Base-by-base conservation (phyloP, 2,888 invertebrate species). In the Phengaris alcon region DNA sequence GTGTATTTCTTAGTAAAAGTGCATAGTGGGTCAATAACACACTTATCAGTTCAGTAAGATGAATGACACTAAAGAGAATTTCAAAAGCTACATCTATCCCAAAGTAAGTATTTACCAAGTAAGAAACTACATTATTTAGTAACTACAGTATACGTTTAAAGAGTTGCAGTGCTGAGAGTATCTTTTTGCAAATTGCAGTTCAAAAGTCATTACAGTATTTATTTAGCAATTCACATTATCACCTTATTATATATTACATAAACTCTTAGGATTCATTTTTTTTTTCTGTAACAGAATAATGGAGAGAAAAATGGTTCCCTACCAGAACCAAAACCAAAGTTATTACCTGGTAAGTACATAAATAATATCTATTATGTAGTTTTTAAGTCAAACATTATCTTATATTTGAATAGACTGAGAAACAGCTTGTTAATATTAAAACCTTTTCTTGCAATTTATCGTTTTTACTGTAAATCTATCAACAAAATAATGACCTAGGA, bases 41-140 rank as follows among this genome's bases (percentile, higher is more conserved):
- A 82, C 80, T 78, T 82, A 85, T 81, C 74, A 79, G 83, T 85
- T 81, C 74, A 79, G 83, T 85, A 93, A 87, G 89, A 94, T 94
- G 94, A 93, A 93, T 86, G 94, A 94, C 82, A 93, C 92, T 87
- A 93, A 92, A 85, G 91, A 93, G 81, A 94, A 93, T 86, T 94
- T 94, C 86, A 94, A 91, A 86, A 94, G 94, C 84, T 94, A 94
- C 87, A 90, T 94, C 83, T 91, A 91, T 82, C 85, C 90, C 76
- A 83, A 87, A 88, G 93, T 93, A 84, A 88, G 77, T 75, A 13
- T 6, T 22, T 48, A 69, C 54, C 54, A 54, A 46, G 22, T 57
- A n/a, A n/a, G 55, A 57, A 57, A 35, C 35, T 35, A 35, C 35
- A 35, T 35, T 35, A 35, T 1, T 35, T 35, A 35, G 35, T 35